Evolutionary conservation across 2,888 invertebrate genomes (phyloP).

Genomic region (Hydraecia micacea): DNA sequence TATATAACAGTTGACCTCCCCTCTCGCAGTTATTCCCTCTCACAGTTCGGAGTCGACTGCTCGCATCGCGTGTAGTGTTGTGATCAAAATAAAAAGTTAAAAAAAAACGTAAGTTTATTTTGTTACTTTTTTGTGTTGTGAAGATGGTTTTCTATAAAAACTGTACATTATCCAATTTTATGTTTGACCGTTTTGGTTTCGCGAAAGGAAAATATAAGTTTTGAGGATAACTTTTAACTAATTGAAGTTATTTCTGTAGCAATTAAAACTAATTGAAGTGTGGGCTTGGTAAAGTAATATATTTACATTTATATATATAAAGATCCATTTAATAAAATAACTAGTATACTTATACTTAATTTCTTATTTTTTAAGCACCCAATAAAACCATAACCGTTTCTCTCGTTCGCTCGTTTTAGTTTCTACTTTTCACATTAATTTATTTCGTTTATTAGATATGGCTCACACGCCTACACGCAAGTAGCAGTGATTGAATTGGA

Average conservation of each 20-base stretch:
- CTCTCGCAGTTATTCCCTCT: conserved; percentile 76
- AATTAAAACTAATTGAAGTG: conserved; percentile 11
- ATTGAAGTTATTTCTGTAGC: conserved; percentile 9
- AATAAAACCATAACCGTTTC: conserved; percentile 13
- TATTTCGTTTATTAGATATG: conserved; percentile 2
- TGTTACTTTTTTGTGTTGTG: conserved; percentile 22
- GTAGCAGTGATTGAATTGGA: conserved; percentile 18
- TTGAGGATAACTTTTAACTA: conserved; percentile 1
- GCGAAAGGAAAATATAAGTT: conserved; percentile 1
- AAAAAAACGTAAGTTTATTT: conserved; percentile 75
- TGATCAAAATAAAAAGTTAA: conserved; percentile 60
- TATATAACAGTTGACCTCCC: conserved; percentile 80
- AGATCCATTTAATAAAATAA: background rate
- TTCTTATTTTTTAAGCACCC: conserved; percentile 19
- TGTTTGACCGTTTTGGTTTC: background rate
- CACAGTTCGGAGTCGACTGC: conserved; percentile 67
- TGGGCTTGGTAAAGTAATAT: background rate
- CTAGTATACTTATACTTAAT: background rate
- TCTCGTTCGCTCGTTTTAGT: conserved; percentile 1
- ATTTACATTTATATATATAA: background rate
- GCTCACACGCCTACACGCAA: conserved; percentile 37
- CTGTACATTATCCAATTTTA: background rate
- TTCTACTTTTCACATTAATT: conserved; percentile 29
- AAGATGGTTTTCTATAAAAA: background rate
- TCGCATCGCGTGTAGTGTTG: conserved; percentile 68